Conservation (phyloP, 2,797 vertebrate species). For the Lerista edwardsae region DNA sequence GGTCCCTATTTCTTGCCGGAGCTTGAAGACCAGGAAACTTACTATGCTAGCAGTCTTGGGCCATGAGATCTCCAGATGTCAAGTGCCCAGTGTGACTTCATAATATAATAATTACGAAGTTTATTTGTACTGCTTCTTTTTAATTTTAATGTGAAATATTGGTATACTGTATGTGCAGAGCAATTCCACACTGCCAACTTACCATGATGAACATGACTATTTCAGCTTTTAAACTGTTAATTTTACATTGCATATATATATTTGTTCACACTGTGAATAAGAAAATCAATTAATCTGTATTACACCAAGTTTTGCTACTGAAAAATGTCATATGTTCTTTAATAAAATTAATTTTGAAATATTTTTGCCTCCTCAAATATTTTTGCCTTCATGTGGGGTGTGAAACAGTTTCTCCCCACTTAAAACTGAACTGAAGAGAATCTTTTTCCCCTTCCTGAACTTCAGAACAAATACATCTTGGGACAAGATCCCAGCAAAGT, state of each 20-base stretch:
- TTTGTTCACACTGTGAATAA: background rate
- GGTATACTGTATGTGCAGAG: too few relatives aligned
- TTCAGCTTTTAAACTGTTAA: background rate
- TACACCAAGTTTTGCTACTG: too few relatives aligned
- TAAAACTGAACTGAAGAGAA: slow-evolving; percentile 37
- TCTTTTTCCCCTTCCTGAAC: slow-evolving; percentile 47
- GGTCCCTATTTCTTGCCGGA: background rate
- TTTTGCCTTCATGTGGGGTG: background rate
- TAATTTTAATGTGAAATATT: background rate
- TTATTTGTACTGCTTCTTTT: background rate
- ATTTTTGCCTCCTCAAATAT: background rate
- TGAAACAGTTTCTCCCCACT: background rate
- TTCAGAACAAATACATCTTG: slow-evolving; percentile 55
- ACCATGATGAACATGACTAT: background rate
- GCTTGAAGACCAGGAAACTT: background rate
- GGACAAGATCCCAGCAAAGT: slow-evolving; percentile 74
- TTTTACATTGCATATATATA: background rate
- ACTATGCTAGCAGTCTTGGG: background rate
- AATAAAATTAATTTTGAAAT: background rate
- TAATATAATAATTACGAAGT: background rate
- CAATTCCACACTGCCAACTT: background rate
- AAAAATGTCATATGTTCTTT: background rate
- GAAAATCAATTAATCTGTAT: background rate
- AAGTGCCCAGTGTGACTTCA: background rate
- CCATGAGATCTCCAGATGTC: background rate